Conservation (phyloP, 2,888 invertebrate genomes). For the Tenthredo notha region DNA sequence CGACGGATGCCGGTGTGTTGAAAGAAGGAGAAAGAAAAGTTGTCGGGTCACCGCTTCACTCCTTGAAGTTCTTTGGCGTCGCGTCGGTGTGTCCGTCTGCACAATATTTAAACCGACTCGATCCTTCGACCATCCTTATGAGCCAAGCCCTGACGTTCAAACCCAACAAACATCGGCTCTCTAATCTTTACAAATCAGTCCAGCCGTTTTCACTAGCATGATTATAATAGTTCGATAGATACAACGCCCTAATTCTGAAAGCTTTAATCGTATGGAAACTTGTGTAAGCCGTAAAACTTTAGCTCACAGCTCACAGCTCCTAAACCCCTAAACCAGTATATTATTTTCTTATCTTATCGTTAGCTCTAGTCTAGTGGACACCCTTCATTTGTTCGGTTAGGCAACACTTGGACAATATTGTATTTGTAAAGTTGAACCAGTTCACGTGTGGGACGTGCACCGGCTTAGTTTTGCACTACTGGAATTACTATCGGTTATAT, state of each 20-base stretch:
- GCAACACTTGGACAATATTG: conserved; percentile 20
- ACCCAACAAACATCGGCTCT: conserved; percentile 35
- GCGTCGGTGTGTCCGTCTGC: conserved; percentile 38
- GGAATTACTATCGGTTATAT: conserved; percentile 20
- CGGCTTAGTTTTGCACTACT: conserved; percentile 30
- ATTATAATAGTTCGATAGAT: neutral
- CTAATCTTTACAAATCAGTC: conserved; percentile 38
- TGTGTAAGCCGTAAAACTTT: neutral
- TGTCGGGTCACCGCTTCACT: conserved; percentile 50
- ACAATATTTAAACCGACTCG: conserved; percentile 19
- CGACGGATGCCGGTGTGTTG: conserved; percentile 49
- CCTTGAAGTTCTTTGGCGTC: conserved; percentile 39
- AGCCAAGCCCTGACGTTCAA: conserved; percentile 19
- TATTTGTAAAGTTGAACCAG: neutral
- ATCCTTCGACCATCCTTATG: neutral
- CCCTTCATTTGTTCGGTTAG: neutral
- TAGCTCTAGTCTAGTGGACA: neutral
- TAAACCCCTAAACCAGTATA: neutral
- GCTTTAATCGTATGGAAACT: neutral
- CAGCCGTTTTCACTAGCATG: neutral
- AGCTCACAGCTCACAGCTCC: neutral
- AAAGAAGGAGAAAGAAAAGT: conserved; percentile 50
- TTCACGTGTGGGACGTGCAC: conserved; percentile 9
- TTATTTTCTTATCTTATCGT: neutral
- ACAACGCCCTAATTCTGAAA: neutral